Conservation (phyloP, 2,113 vertebrate genomes). For the Catharus bicknelli region DNA sequence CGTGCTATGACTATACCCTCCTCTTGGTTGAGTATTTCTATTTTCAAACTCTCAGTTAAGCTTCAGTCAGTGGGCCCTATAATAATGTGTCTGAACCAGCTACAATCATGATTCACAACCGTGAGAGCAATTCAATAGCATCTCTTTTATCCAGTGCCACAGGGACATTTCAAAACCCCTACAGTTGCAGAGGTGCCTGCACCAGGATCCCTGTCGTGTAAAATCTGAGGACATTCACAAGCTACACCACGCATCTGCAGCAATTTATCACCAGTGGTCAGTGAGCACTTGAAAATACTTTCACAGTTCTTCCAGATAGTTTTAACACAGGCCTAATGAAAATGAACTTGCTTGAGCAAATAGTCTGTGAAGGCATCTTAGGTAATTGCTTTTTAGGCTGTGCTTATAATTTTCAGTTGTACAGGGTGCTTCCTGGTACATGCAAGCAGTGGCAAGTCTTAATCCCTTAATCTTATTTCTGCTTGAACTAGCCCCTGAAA, state of each 20-base stretch:
- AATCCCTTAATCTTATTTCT: background rate
- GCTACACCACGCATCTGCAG: background rate
- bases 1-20: background rate
- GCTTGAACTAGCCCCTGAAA: accelerated
- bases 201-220: background rate
- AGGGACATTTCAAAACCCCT: background rate
- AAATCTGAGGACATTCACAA: background rate
- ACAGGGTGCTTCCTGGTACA: accelerated
- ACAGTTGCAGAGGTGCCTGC: background rate
- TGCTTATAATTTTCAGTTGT: background rate
- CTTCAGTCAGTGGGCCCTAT: background rate
- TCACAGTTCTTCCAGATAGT: background rate
- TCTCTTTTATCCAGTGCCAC: background rate
- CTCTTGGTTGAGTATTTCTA: background rate
- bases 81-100: background rate
- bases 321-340: background rate
- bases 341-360: background rate
- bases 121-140: background rate
- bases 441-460: background rate
- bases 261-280: background rate
- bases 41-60: background rate
- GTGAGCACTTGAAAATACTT: background rate
- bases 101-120: background rate
- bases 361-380: background rate
- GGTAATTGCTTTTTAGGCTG: background rate